Conservation (phyloP, 1,140 invertebrate species). For the Drosophila varians region DNA sequence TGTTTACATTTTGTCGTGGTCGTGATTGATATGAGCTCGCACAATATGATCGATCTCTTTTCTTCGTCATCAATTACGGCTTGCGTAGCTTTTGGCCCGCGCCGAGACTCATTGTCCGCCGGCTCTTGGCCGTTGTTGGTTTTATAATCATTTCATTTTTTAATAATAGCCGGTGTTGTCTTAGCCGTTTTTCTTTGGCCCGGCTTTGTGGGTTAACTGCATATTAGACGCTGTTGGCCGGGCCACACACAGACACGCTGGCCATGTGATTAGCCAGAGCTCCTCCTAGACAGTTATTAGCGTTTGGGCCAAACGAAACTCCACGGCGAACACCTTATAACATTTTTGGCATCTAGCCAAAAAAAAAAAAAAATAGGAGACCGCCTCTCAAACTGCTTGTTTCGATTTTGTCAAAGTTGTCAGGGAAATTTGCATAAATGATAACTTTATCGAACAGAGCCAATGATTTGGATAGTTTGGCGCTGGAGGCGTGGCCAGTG, state of each 20-base stretch:
- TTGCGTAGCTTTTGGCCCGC: conserved; percentile 67
- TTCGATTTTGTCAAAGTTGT: conserved; percentile 51
- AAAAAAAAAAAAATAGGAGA: neutral
- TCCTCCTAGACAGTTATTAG: conserved; percentile 56
- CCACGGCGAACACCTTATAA: conserved; percentile 14
- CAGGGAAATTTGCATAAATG: conserved; percentile 75
- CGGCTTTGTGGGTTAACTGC: conserved; percentile 79
- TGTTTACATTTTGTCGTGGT: conserved; percentile 72
- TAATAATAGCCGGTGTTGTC: conserved; percentile 66
- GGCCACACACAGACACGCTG: conserved; percentile 46
- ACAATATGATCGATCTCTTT: conserved; percentile 80
- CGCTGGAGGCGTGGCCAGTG: conserved; percentile 51
- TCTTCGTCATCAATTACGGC: conserved; percentile 81
- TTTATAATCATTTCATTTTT: conserved; percentile 58
- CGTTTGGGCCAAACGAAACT: conserved; percentile 15
- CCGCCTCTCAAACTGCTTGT: conserved; percentile 11
- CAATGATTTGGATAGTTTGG: conserved; percentile 54
- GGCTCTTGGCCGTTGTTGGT: conserved; percentile 59
- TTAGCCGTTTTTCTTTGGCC: conserved; percentile 59
- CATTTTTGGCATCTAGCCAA: neutral
- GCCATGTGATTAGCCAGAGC: conserved; percentile 59
- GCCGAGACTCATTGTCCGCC: conserved; percentile 58
- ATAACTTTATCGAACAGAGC: conserved; percentile 71
- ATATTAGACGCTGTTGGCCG: conserved; percentile 71
- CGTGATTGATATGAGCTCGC: conserved; percentile 79